Conservation (phyloP, 2,113 vertebrate genomes). For the Falco punctatus region DNA sequence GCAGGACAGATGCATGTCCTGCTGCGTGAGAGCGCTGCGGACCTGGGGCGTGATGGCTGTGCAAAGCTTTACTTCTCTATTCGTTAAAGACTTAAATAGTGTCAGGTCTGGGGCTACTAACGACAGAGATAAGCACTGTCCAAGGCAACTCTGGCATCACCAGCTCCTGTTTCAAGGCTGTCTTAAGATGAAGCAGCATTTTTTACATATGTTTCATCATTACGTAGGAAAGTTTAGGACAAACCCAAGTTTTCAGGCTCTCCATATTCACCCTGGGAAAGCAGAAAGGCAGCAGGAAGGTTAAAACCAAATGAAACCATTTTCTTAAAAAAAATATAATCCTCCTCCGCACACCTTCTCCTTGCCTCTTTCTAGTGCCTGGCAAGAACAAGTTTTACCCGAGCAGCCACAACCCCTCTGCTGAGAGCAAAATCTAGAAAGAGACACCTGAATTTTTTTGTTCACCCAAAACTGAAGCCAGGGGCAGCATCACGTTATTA, state of each 20-base stretch:
- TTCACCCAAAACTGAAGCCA: fast-evolving
- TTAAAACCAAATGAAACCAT: neutral
- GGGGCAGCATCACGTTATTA: neutral
- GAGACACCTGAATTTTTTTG: neutral
- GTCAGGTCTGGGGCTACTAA: neutral
- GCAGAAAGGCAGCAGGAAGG: neutral
- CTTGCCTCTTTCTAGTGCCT: neutral
- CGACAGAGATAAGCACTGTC: neutral
- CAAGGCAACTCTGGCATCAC: neutral
- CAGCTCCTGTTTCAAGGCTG: neutral
- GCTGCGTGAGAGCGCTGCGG: neutral
- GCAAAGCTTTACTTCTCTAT: neutral
- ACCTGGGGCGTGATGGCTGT: neutral
- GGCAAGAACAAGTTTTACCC: neutral
- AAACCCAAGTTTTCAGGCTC: neutral
- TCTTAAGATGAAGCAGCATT: neutral
- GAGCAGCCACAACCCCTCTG: neutral
- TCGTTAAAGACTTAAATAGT: neutral
- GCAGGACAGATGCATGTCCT: neutral
- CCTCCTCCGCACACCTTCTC: neutral
- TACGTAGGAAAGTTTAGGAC: neutral
- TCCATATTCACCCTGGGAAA: neutral
- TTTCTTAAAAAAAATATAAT: neutral
- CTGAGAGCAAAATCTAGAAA: neutral
- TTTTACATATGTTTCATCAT: neutral